These are phyloP conservation scores for Eulemur mongoz DNA, from an alignment of 2,797 vertebrate genomes.

Conservation along the genomic window DNA sequence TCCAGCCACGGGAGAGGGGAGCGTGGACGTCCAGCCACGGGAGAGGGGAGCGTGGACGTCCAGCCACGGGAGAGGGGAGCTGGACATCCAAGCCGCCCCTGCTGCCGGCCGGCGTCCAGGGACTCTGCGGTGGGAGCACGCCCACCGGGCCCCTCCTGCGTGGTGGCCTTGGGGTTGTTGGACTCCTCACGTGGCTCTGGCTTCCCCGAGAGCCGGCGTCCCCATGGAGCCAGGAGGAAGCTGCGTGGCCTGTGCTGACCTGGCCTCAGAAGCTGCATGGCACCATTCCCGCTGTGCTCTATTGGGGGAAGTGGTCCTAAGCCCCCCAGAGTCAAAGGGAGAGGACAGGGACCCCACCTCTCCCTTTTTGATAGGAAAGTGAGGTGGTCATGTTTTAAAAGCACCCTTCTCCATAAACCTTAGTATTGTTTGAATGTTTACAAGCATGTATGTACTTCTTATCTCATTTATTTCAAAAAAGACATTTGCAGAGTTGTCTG, in stretches of 20 bases:
- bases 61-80: not conserved
- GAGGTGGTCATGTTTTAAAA: rapidly evolving
- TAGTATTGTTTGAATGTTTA: not conserved
- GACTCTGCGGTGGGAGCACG: rapidly evolving
- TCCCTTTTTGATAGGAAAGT: too few species aligned
- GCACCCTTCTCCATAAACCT: rapidly evolving
- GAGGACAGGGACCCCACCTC: not conserved
- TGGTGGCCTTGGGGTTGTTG: rapidly evolving
- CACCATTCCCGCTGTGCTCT: not conserved
- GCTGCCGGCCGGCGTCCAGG: rapidly evolving
- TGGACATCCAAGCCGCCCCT: rapidly evolving
- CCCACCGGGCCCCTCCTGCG: rapidly evolving
- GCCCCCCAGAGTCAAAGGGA: not conserved
- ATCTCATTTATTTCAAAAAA: not conserved
- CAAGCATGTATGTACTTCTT: rapidly evolving
- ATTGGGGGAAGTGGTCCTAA: rapidly evolving
- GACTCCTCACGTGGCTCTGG: rapidly evolving
- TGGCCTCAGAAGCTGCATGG: rapidly evolving
- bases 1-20: not conserved
- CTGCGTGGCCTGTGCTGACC: not conserved
- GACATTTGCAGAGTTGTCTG: not conserved
- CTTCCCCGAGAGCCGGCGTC: not conserved
- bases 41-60: not conserved
- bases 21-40: not conserved
- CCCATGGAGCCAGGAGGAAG: rapidly evolving